Base-by-base conservation (phyloP, 2,797 vertebrate genomes). In the Urophycis tenuis region DNA sequence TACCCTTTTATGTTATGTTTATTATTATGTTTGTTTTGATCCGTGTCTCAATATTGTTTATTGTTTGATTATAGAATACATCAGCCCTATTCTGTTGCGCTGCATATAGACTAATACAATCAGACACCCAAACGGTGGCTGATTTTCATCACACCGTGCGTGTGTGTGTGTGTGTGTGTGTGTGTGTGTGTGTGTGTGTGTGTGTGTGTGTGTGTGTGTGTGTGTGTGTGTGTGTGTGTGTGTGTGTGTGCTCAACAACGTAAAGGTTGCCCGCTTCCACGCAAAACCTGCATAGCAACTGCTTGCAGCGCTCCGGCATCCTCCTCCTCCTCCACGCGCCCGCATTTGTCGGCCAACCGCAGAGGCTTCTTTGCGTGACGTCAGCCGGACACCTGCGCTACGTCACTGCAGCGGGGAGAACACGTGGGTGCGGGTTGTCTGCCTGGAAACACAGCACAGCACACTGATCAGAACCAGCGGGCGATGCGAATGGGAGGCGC, bases 251-350 rank as follows among this genome's bases (percentile, higher is more conserved):
- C 34, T 41, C 11, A 31, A 17, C 33, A 7, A 33, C 5, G 53
- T 70, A 49, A 30, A 73, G 4, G 34, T 17, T 30, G 5, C 25
- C 78, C 69, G 25, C 74, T 15, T 39, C 67, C 2, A 41, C 14
- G 32, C 14, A 8, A 49, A 88, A 87, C 79, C 88, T 88, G 89
- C 91, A 87, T 90, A 88, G 91, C 88, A 92, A 93, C 93, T 67
- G 81, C 74, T 29, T 67, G 69, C 82, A 36, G 49, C 41, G 19
- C 17, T 25, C 49, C 29, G 19, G 19, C 80, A 30, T 45, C 75
- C 74, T 32, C 78, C 81, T 77, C 76, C 19, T 75, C 76, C 71
- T 45, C 82, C 0, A 70, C 70, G 34, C 1, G 34, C 14, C 69
- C 74, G 3, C 53, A 82, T 72, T 85, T 85, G 72, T 81, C 74